Base-by-base conservation (phyloP, 2,888 invertebrate genomes). In the Bedellia somnulentella region DNA sequence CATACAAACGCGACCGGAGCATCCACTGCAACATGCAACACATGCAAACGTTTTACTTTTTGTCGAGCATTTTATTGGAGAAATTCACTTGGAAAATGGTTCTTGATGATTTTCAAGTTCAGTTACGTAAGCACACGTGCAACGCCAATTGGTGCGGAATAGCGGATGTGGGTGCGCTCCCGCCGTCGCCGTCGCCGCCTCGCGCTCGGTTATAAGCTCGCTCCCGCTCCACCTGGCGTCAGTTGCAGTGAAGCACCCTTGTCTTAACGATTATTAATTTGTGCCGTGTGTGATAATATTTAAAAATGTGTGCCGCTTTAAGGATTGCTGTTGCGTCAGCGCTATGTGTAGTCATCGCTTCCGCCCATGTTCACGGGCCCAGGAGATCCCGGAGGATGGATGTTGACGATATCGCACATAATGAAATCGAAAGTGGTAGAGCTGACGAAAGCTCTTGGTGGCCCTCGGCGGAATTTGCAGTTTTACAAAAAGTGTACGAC, bases 401-500 rank as follows among this genome's bases (percentile, higher is more conserved):
- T 37, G 48, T 52, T 35, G 67, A 66, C 35, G 66, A 71, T 44
- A 57, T 58, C 36, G 45, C 55, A 41, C 63, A 67, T 37, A 76
- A 76, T 42, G 73, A 76, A 61, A 57, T 76, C 42, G 71, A 76
- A 45, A 76, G 67, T 50, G 68, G 70, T 27, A 56, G 77, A 52
- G 68, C 73, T 27, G 76, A 76, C 24, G 77, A 77, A 37, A 61
- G 55, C 40, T 62, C 64, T 22, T 73, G 76, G 77, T 77, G 75
- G 76, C 68, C 77, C 29, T 71, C 78, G n/a, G 77, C 81, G 2
- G 82, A 82, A 45, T 70, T 81, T 44, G 55, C 66, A 35, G 64
- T 82, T 37, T 60, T 80, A 44, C 78, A 80, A 45, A 80, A 80
- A 53, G 77, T 82, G 41, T 83, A 81, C 46, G 81, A 81, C 39